Base-by-base conservation (phyloP, 2,888 invertebrate species). In the Phengaris alcon region DNA sequence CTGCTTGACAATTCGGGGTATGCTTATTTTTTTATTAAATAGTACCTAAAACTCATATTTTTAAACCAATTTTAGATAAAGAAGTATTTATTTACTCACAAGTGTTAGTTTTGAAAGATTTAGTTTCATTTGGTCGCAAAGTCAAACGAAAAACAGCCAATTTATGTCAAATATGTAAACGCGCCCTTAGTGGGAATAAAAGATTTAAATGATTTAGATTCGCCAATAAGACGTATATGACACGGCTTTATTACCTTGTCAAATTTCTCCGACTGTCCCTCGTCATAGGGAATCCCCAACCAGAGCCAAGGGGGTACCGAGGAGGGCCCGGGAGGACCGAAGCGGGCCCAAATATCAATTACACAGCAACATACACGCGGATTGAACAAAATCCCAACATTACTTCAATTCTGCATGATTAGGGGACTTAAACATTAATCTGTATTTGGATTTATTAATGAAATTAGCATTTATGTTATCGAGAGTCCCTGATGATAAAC, bases 231-330 rank as follows among this genome's bases (percentile, higher is more conserved):
- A 35, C 64, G 64, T 64, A 35, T 64, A 12, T 72, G 54, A 72
- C 54, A 35, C 35, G 72, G 69, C 52, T 35, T 72, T 70, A 70
- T 52, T 72, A 35, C 35, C 70, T 51, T 54, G 72, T 72, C 54
- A 72, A 54, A 72, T 72, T 72, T 72, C 72, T 72, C 13, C 35
- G 35, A 72, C 51, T 72, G 72, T 52, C 72, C 72, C 54, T 72
- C 54, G 35, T 72, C 54, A 70, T 8, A 10, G 68, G 6, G 68
- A 13, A 46, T 12, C 13, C 52, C 35, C 9, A 52, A 22, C 35
- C 51, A 51, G 52, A 51, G 22, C 51, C 10, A 15, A n/a, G 48
- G 48, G 8, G 48, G 64, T 5, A 6, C 55, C 64, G 2, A 22
- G 69, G 69, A 46, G 52, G 52, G 72, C n/a, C 10, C 15, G 15